phyloP scores from a whole-genome alignment of 2,888 invertebrate genomes.

The Phalera bucephala region DNA sequence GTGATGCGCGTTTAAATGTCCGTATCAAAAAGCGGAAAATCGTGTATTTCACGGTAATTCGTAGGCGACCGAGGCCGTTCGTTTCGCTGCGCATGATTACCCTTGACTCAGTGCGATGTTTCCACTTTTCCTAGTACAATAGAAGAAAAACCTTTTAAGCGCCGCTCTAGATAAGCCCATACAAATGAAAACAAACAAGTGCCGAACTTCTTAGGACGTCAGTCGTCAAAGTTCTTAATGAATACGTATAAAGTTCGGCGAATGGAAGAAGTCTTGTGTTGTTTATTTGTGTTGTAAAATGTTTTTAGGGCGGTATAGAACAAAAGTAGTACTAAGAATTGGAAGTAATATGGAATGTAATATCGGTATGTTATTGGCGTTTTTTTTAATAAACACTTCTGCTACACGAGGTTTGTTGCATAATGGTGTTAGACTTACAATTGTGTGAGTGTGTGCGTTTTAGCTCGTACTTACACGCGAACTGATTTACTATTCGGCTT shows the following conservation, averaged over 20 bases:
- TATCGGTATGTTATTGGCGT: too few relatives aligned
- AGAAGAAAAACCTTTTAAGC: slow-evolving; percentile 14
- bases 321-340: too few relatives aligned
- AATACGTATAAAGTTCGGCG: neutral
- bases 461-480: too few relatives aligned
- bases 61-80: slow-evolving; percentile 3
- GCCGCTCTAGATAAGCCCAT: slow-evolving; percentile 7
- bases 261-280: neutral
- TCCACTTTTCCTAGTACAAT: slow-evolving; percentile 8
- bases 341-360: too few relatives aligned
- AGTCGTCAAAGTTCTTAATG: slow-evolving; percentile 5
- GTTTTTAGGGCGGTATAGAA: neutral
- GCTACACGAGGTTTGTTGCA: too few relatives aligned
- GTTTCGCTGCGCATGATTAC: slow-evolving; percentile 16
- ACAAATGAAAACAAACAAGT: slow-evolving; percentile 2
- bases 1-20: neutral
- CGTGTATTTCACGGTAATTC: slow-evolving; percentile 15
- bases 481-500: too few relatives aligned
- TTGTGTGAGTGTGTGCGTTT: too few relatives aligned
- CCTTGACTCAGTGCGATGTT: slow-evolving; percentile 26
- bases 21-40: slow-evolving; percentile 13
- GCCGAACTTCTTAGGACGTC: slow-evolving; percentile 4
- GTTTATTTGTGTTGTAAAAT: neutral
- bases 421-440: too few relatives aligned
- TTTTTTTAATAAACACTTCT: too few relatives aligned